These are phyloP conservation scores for Drosophila mojavensis DNA, from an alignment of 1,140 invertebrate genomes.

Conservation along the genomic window DNA sequence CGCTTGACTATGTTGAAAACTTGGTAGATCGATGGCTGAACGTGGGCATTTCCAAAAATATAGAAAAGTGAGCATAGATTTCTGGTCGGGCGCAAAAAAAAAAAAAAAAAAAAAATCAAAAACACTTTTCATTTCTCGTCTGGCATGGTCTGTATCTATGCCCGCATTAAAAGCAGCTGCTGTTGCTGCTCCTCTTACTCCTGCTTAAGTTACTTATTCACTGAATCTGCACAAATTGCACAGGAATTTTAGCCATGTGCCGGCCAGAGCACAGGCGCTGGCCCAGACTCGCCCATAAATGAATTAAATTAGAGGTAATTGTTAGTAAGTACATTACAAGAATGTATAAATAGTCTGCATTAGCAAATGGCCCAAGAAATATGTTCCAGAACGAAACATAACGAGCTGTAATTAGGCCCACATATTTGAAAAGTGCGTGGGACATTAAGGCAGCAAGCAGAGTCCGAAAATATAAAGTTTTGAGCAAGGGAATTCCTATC, in stretches of 20 bases:
- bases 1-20: conserved; percentile 13
- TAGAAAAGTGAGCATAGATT: neutral
- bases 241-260: conserved; percentile 15
- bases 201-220: neutral
- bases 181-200: neutral
- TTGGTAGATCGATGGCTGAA: neutral
- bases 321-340: neutral
- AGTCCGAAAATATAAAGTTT: too few relatives aligned
- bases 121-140: conserved; percentile 7
- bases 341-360: neutral
- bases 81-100: neutral
- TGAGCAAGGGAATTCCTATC: too few relatives aligned
- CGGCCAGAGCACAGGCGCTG: neutral
- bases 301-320: conserved; percentile 32
- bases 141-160: neutral
- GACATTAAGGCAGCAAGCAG: too few relatives aligned
- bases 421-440: too few relatives aligned
- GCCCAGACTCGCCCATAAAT: neutral
- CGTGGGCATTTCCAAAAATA: neutral
- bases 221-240: conserved; percentile 21
- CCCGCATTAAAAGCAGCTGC: neutral
- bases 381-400: neutral
- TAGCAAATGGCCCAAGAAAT: neutral
- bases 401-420: too few relatives aligned
- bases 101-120: neutral